Conservation (phyloP, 2,797 vertebrate genomes). For the Setipinna tenuifilis region DNA sequence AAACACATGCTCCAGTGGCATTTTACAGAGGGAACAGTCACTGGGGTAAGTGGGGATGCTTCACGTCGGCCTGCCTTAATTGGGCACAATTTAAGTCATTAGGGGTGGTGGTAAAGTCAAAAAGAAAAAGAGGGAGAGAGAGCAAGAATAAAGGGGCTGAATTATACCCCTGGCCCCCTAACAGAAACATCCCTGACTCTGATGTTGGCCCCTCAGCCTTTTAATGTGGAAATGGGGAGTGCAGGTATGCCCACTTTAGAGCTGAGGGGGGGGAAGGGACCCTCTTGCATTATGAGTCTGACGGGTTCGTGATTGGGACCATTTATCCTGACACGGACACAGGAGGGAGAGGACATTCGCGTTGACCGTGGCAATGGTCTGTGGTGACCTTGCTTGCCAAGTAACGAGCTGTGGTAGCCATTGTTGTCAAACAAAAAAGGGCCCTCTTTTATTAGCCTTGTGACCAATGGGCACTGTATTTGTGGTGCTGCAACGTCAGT, state of each 20-base stretch:
- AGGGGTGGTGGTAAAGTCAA: slow-evolving; percentile 65
- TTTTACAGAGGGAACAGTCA: slow-evolving; percentile 68
- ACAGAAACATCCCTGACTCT: slow-evolving; percentile 53
- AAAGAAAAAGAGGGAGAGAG: slow-evolving; percentile 61
- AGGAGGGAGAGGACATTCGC: slow-evolving; percentile 20
- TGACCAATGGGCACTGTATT: slow-evolving; percentile 23
- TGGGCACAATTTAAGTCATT: slow-evolving; percentile 77
- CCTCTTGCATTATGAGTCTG: background rate
- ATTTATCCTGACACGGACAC: slow-evolving; percentile 23
- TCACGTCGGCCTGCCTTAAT: slow-evolving; percentile 69
- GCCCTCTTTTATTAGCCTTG: slow-evolving; percentile 36
- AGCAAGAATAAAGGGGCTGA: slow-evolving; percentile 46
- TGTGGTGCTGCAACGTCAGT: background rate
- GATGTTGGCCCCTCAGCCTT: slow-evolving; percentile 57
- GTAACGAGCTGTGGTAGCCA: slow-evolving; percentile 36
- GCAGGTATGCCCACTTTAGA: slow-evolving; percentile 16
- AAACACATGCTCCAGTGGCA: slow-evolving; percentile 74
- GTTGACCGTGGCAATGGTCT: slow-evolving; percentile 55
- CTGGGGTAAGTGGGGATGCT: slow-evolving; percentile 61
- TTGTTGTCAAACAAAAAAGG: slow-evolving; percentile 39
- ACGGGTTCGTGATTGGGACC: slow-evolving; percentile 14
- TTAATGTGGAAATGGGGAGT: slow-evolving; percentile 23
- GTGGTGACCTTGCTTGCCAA: slow-evolving; percentile 33
- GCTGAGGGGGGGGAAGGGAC: background rate
- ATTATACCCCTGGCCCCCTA: slow-evolving; percentile 33